Percentiles rank a stretch among this genome's conserved stretches.
phyloP scores from a whole-genome alignment of 2,113 vertebrate species.

The zebrafish (Danio rerio) region DNA sequence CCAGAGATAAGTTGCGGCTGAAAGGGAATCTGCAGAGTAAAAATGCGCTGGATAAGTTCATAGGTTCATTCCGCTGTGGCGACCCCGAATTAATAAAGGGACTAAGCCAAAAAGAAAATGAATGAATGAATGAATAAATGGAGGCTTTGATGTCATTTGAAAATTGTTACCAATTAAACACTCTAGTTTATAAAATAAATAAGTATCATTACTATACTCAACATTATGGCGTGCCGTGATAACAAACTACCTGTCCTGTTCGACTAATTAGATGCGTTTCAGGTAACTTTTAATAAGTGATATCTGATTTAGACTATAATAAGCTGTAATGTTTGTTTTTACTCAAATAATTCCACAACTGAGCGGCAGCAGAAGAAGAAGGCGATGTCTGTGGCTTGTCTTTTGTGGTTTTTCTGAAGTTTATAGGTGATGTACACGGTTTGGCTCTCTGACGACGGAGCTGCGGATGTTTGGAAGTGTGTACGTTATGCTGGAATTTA shows the following conservation, averaged over 20 bases:
- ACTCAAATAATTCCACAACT: slow-evolving; percentile 51
- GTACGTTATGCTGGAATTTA: background rate
- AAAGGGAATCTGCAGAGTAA: too few species aligned
- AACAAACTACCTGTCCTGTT: background rate
- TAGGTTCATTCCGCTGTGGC: too few species aligned
- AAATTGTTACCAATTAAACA: background rate
- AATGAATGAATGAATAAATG: background rate
- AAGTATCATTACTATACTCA: background rate
- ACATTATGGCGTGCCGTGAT: background rate
- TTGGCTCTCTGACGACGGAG: background rate
- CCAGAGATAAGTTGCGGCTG: too few species aligned
- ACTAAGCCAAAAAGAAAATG: too few species aligned
- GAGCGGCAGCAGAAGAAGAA: slow-evolving; percentile 46
- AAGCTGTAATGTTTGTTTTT: slow-evolving; percentile 28
- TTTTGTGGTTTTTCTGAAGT: slow-evolving; percentile 48
- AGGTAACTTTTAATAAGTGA: slow-evolving; percentile 18
- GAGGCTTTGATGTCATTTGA: too few species aligned
- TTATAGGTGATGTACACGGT: slow-evolving; percentile 44
- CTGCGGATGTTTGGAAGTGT: slow-evolving; percentile 36
- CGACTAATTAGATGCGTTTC: slow-evolving; percentile 6
- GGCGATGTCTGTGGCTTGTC: slow-evolving; percentile 40
- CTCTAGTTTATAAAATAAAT: background rate
- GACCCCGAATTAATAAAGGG: too few species aligned
- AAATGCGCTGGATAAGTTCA: too few species aligned
- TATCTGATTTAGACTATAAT: slow-evolving; percentile 1